These are phyloP conservation scores for Brachypalpus laphriformis DNA, from an alignment of 2,888 invertebrate species.

Conservation along the genomic window DNA sequence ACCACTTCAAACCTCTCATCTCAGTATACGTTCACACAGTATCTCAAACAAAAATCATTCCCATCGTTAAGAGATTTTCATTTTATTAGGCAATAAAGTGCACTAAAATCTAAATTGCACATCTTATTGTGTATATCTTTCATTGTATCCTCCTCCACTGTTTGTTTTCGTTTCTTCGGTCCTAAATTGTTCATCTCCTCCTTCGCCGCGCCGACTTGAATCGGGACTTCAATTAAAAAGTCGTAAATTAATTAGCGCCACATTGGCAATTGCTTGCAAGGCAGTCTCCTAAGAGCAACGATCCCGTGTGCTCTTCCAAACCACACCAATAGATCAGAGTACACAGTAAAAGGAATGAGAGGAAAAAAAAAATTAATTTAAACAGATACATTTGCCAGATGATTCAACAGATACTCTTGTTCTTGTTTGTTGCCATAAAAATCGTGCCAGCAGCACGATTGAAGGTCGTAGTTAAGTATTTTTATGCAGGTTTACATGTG, in stretches of 20 bases:
- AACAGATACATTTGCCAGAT: constrained; percentile 60
- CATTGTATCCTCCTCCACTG: constrained; percentile 6
- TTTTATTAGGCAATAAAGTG: constrained; percentile 39
- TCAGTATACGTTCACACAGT: background rate
- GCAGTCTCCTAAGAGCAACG: constrained; percentile 28
- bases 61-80: constrained; percentile 29
- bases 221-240: constrained; percentile 74
- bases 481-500: constrained; percentile 51
- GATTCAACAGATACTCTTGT: constrained; percentile 54
- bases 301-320: constrained; percentile 12
- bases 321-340: constrained; percentile 43
- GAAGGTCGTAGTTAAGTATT: constrained; percentile 59
- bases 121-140: constrained; percentile 18
- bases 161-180: constrained; percentile 1
- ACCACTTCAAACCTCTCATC: background rate
- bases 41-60: constrained; percentile 14
- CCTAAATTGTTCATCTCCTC: background rate
- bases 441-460: constrained; percentile 51
- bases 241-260: constrained; percentile 75
- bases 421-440: constrained; percentile 53
- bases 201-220: background rate
- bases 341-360: constrained; percentile 13
- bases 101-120: constrained; percentile 56
- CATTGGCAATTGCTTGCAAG: constrained; percentile 60
- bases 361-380: constrained; percentile 31